Evolutionary conservation across 2,113 vertebrate species (phyloP).

Genomic region (Prionailurus viverrinus): DNA sequence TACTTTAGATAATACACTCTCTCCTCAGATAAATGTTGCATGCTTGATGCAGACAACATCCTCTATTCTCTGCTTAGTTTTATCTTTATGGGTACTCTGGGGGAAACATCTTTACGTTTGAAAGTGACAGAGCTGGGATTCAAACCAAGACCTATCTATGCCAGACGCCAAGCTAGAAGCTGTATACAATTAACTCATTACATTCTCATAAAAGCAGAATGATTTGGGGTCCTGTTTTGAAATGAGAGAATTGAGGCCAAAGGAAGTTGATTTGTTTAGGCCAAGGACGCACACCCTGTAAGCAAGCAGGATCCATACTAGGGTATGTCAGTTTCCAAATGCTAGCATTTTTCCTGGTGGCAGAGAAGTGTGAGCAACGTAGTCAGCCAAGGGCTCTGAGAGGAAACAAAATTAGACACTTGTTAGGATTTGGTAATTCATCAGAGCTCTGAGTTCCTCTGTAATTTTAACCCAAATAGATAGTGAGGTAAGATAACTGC

Average conservation of each 20-base stretch:
- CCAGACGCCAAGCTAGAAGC: neutral
- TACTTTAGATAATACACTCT: slow-evolving; percentile 46
- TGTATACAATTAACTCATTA: neutral
- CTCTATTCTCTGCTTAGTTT: neutral
- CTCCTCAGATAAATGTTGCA: neutral
- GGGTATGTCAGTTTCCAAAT: neutral
- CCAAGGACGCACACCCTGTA: neutral
- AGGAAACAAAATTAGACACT: neutral
- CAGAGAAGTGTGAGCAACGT: neutral
- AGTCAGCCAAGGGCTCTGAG: neutral
- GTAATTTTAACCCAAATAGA: neutral
- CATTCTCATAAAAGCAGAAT: neutral
- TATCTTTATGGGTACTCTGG: slow-evolving; percentile 42
- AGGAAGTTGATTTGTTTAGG: neutral
- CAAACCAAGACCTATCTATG: neutral
- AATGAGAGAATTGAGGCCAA: neutral
- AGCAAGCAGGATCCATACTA: neutral
- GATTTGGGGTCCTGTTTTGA: neutral
- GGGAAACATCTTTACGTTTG: neutral
- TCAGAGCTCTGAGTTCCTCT: neutral
- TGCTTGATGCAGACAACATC: neutral
- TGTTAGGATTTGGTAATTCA: slow-evolving; percentile 28
- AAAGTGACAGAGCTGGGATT: slow-evolving; percentile 19
- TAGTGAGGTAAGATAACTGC: neutral
- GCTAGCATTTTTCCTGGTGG: neutral